Evolutionary conservation across 2,797 vertebrate species (phyloP).

Genomic region (Nasua narica): DNA sequence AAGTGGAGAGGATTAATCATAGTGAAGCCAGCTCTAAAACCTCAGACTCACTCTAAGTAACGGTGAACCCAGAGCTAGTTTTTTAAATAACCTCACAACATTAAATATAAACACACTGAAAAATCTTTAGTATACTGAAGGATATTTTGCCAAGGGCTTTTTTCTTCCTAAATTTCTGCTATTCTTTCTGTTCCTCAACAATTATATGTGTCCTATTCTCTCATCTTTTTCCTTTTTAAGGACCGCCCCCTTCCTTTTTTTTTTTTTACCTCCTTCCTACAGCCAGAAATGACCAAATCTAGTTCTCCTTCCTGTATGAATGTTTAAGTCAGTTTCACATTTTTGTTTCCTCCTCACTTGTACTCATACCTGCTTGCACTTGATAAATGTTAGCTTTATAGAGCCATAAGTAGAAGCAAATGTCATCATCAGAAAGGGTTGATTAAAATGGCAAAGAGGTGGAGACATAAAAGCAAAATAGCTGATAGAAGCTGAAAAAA

Average conservation of each 20-base stretch:
- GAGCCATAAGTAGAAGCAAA: background rate
- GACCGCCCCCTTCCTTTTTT: background rate
- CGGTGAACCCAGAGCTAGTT: background rate
- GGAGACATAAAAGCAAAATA: constrained; percentile 37
- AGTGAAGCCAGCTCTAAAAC: background rate
- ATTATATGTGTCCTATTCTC: constrained; percentile 12
- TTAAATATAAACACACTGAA: background rate
- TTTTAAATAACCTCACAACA: background rate
- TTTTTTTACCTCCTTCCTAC: background rate
- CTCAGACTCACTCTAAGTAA: background rate
- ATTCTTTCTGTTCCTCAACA: constrained; percentile 9
- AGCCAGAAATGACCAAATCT: background rate
- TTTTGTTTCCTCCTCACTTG: background rate
- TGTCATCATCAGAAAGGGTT: background rate
- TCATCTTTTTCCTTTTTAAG: background rate
- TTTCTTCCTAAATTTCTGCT: background rate
- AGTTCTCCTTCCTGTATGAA: background rate
- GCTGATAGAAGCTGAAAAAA: background rate
- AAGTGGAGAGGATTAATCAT: background rate
- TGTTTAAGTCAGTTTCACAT: background rate
- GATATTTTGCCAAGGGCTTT: constrained; percentile 22
- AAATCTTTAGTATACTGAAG: background rate
- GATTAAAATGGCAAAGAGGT: background rate
- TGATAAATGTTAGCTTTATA: background rate
- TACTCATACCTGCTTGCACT: background rate